Conservation (phyloP, 2,113 vertebrate species). For the Ploceus nigricollis region DNA sequence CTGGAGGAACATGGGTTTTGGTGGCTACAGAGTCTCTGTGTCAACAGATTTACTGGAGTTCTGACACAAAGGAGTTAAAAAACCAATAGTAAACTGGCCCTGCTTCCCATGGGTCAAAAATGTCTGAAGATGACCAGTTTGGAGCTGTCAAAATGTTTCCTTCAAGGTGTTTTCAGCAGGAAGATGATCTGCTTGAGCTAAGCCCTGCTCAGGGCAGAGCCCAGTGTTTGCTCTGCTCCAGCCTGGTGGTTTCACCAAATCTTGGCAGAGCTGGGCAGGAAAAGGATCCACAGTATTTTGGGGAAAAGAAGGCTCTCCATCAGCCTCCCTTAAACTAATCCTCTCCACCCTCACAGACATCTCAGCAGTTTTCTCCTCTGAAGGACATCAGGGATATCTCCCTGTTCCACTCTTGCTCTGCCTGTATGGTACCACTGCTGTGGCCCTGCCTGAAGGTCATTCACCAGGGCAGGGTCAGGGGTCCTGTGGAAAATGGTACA, state of each 20-base stretch:
- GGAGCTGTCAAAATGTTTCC: neutral
- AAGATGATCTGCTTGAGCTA: neutral
- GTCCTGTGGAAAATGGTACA: neutral
- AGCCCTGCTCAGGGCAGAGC: neutral
- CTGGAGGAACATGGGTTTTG: neutral
- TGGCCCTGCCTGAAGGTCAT: accelerated
- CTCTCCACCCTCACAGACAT: neutral
- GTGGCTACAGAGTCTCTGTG: neutral
- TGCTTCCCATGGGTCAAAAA: neutral
- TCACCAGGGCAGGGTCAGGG: neutral
- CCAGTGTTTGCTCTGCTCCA: neutral
- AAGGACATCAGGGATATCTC: neutral
- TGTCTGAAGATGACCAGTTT: neutral
- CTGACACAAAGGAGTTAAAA: neutral
- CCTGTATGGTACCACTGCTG: accelerated
- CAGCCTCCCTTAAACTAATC: neutral
- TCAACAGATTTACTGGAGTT: neutral
- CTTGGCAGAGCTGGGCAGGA: neutral
- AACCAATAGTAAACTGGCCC: neutral
- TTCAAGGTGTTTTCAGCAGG: neutral
- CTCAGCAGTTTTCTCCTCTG: neutral
- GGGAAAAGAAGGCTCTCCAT: neutral
- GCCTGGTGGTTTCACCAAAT: accelerated
- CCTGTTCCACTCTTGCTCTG: neutral
- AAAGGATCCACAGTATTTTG: neutral